Evolutionary conservation across 1,140 invertebrate genomes (phyloP), one percentile per base, ranked within the genome.

Genomic region (Nautilus pompilius): DNA sequence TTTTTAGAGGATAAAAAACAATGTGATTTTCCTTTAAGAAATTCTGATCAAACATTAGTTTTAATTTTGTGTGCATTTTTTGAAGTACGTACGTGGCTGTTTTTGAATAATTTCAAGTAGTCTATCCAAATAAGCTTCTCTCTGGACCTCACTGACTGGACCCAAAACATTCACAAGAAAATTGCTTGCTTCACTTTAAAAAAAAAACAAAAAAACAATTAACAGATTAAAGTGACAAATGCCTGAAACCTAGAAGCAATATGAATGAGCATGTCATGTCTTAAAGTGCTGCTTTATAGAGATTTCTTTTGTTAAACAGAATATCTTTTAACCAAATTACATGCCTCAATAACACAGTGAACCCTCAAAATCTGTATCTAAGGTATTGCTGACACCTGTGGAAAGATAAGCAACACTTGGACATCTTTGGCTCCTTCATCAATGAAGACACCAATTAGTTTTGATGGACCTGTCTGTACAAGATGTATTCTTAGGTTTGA

Each of bases 81-180:
- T 57, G 30, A n/a, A 53, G 58, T 29, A 71, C 70, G 70, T 69
- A 79, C 79, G 72, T 46, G 74, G 73, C 75, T 93, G 90, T 45
- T 88, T 89, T 72, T 93, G 84, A n/a, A 91, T 78, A 71, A 87
- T 84, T 60, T 88, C 87, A 61, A 88, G 85, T 20, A 91, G 82
- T 72, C 85, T 86, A 59, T 86, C 88, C 1, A 91, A 69, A 81
- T 85, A 87, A 65, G 82, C 75, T 60, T 88, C 83, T 62, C 86
- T 85, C 49, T 87, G 80, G 22, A 77, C 60, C 65, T 84, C 79
- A 59, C 84, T 76, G 22, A 88, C 70, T 20, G 82, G 85, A 56
- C 76, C 66, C 53, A 91, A 80, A 53, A 87, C 85, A 41, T 86
- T 84, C 29, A 85, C 76, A 29, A 90, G 73, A 67, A 86, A 86